Conservation (phyloP, 2,113 vertebrate genomes). For the Microcebus jonahi region DNA sequence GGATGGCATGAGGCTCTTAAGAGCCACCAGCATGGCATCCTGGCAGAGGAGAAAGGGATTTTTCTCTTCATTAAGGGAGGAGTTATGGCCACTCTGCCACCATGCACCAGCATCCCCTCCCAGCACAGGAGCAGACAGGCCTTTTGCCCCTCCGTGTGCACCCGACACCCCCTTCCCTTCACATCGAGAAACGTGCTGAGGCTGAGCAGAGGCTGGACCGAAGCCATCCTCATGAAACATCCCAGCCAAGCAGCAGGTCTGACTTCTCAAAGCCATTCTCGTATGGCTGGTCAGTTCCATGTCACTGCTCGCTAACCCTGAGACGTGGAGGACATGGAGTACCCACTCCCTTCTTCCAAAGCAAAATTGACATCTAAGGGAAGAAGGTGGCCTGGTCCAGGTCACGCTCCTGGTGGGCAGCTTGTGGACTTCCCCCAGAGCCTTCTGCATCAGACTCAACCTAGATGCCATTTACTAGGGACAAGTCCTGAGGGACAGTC, state of each 20-base stretch:
- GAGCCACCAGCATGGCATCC: conserved; percentile 94
- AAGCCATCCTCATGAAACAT: neutral
- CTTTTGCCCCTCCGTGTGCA: neutral
- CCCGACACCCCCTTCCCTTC: neutral
- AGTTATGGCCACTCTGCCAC: neutral
- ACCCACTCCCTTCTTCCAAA: neutral
- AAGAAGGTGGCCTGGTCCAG: neutral
- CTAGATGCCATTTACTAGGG: neutral
- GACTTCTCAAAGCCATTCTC: neutral
- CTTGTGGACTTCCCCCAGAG: neutral
- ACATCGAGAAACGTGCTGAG: neutral
- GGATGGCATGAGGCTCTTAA: conserved; percentile 94
- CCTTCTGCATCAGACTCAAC: neutral
- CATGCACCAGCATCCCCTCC: neutral
- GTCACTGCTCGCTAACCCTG: neutral
- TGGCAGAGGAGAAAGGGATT: conserved; percentile 68
- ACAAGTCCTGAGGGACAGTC: neutral
- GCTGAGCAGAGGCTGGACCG: neutral
- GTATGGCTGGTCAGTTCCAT: neutral
- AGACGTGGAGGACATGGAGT: neutral
- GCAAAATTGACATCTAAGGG: neutral
- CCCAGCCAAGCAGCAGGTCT: neutral
- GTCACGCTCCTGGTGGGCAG: neutral
- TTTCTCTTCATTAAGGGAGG: neutral
- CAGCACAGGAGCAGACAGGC: neutral